Evolutionary conservation across 2,113 vertebrate species (phyloP).

Genomic region (Oenanthe oenanthe): DNA sequence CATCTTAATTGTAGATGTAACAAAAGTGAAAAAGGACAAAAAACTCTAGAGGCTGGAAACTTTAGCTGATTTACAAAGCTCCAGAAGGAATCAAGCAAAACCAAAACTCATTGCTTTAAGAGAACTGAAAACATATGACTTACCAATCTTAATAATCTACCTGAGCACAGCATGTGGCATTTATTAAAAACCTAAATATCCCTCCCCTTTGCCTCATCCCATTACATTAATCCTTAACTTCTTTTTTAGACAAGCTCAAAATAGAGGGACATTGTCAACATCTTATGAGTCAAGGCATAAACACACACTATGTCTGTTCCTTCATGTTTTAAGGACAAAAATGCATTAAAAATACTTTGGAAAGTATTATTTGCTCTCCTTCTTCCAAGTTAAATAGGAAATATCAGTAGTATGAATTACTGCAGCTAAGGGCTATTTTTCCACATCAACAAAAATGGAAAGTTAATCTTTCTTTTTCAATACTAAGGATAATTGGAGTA

Average conservation of each 20-base stretch:
- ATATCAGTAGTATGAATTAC: background rate
- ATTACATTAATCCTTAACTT: background rate
- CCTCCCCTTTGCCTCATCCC: background rate
- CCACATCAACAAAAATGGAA: background rate
- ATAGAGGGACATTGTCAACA: background rate
- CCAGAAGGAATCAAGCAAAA: background rate
- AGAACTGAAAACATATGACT: background rate
- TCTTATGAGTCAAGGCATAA: background rate
- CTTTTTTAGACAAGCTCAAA: background rate
- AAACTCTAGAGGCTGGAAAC: background rate
- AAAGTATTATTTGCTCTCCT: background rate
- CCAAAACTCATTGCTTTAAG: background rate
- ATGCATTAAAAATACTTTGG: background rate
- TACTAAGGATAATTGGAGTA: conserved; percentile 6
- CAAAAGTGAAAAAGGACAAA: background rate
- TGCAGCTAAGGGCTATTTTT: background rate
- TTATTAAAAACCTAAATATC: background rate
- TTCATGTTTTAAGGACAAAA: background rate
- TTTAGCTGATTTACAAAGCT: background rate
- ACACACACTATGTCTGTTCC: background rate
- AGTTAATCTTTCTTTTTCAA: conserved; percentile 4
- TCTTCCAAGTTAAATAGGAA: background rate
- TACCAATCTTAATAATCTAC: background rate
- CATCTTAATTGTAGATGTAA: background rate
- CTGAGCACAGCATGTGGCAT: background rate